These are phyloP conservation scores for Prorops nasuta DNA, from an alignment of 1,140 invertebrate genomes.

Conservation along the genomic window DNA sequence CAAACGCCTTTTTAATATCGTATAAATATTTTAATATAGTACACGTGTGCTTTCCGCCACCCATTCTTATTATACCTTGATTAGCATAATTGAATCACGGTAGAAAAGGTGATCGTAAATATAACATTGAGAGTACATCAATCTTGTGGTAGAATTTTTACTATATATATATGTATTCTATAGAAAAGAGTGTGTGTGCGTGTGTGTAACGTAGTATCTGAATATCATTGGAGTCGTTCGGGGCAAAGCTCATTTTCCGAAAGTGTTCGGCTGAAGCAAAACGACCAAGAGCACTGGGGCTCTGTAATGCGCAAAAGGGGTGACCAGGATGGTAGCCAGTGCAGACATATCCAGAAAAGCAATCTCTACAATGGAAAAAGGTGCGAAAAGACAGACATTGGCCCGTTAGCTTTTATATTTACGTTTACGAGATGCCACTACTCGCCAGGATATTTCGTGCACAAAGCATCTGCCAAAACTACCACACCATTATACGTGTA, in stretches of 20 bases:
- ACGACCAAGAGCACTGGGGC: not conserved
- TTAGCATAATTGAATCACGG: too few relatives aligned
- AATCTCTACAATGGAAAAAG: not conserved
- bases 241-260: not conserved
- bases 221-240: not conserved
- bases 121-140: not conserved
- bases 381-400: constrained; percentile 2
- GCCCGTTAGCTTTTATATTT: constrained; percentile 49
- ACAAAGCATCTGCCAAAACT: too few relatives aligned
- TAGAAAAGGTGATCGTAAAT: too few relatives aligned
- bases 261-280: not conserved
- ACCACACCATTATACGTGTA: too few relatives aligned
- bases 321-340: too few relatives aligned
- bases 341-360: not conserved
- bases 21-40: not conserved
- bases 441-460: not conserved
- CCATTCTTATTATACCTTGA: too few relatives aligned
- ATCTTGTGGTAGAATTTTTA: not conserved
- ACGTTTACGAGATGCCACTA: constrained; percentile 25
- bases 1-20: too few relatives aligned
- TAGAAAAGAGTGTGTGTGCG: not conserved
- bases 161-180: not conserved
- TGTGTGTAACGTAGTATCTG: not conserved
- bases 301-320: not conserved
- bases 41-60: too few relatives aligned